Evolutionary conservation across 2,797 vertebrate genomes (phyloP).

Genomic region (Sciurus carolinensis): DNA sequence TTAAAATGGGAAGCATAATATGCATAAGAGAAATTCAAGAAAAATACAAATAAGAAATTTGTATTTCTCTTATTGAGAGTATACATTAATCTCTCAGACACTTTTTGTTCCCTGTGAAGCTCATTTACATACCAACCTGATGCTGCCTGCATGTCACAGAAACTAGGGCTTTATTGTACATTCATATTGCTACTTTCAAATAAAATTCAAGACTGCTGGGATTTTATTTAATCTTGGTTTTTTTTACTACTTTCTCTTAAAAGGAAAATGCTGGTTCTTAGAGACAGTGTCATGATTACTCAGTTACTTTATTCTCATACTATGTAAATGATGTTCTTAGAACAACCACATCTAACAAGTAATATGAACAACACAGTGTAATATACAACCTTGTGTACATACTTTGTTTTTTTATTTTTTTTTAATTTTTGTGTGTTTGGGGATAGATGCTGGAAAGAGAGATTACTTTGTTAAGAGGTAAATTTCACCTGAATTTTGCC

Average conservation of each 20-base stretch:
- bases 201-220: background rate
- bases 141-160: background rate
- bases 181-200: background rate
- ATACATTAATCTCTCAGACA: background rate
- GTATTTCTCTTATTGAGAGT: background rate
- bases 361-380: background rate
- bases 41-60: background rate
- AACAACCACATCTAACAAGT: background rate
- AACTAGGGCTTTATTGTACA: background rate
- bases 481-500: background rate
- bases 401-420: background rate
- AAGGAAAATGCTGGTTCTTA: background rate
- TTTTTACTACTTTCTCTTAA: background rate
- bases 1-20: background rate
- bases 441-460: background rate
- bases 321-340: background rate
- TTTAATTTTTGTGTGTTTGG: background rate
- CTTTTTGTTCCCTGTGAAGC: background rate
- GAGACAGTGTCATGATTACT: background rate
- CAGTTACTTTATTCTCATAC: background rate
- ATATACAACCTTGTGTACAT: background rate
- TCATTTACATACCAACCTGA: background rate
- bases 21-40: background rate
- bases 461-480: background rate
- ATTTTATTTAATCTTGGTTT: background rate